Conservation (phyloP, 2,888 invertebrate genomes). For the Hyles lineata region DNA sequence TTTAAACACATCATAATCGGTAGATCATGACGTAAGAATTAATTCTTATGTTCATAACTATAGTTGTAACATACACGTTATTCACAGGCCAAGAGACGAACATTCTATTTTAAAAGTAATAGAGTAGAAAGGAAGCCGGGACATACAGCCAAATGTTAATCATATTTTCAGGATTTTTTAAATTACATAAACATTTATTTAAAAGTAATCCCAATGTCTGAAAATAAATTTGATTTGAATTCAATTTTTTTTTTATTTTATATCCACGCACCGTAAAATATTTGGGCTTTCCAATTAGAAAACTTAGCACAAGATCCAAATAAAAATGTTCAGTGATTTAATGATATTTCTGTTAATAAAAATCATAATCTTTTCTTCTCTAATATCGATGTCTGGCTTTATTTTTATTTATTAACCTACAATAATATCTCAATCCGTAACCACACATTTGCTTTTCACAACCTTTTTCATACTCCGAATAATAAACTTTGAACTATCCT, state of each 20-base stretch:
- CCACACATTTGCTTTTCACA: background rate
- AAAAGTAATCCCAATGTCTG: background rate
- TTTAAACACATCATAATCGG: slow-evolving; percentile 37
- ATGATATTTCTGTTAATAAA: too few relatives aligned
- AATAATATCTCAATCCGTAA: too few relatives aligned
- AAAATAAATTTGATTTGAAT: too few relatives aligned
- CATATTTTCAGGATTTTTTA: background rate
- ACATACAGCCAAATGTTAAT: slow-evolving; percentile 27
- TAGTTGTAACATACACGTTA: slow-evolving; percentile 44
- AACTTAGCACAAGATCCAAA: too few relatives aligned
- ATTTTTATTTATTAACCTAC: too few relatives aligned
- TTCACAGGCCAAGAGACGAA: slow-evolving; percentile 72
- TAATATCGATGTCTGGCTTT: too few relatives aligned
- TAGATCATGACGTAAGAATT: slow-evolving; percentile 37
- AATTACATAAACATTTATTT: background rate
- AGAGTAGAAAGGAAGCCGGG: slow-evolving; percentile 35
- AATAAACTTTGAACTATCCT: background rate
- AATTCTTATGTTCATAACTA: slow-evolving; percentile 28
- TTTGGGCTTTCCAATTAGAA: too few relatives aligned
- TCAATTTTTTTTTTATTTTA: too few relatives aligned
- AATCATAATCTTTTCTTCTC: too few relatives aligned
- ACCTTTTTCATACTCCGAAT: background rate
- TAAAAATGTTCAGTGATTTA: too few relatives aligned
- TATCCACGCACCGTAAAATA: too few relatives aligned
- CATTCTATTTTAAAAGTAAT: slow-evolving; percentile 72